phyloP scores from a whole-genome alignment of 2,797 vertebrate genomes.

The Centropyge bicolor region DNA sequence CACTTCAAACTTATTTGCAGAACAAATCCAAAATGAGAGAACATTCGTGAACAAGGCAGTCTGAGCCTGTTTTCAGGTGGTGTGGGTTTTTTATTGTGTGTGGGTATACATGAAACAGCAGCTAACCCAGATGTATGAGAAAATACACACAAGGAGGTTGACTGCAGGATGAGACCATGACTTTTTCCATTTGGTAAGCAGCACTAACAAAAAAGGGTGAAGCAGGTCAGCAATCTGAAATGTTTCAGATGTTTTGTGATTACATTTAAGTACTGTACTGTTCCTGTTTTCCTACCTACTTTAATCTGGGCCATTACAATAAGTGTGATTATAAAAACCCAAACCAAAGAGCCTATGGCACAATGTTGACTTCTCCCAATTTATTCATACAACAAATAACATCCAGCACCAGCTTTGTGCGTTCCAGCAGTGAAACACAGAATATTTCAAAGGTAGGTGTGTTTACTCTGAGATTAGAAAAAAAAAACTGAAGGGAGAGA shows the following conservation, averaged over 20 bases:
- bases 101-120: background rate
- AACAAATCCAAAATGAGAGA: background rate
- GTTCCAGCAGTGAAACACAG: slow-evolving; percentile 73
- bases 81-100: slow-evolving; percentile 8
- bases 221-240: background rate
- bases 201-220: background rate
- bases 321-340: slow-evolving; percentile 5
- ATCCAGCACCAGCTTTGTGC: slow-evolving; percentile 73
- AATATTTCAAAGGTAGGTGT: slow-evolving; percentile 30
- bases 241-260: background rate
- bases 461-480: slow-evolving; percentile 44
- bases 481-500: slow-evolving; percentile 55
- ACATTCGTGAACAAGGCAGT: background rate
- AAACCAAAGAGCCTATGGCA: slow-evolving; percentile 48
- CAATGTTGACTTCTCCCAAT: slow-evolving; percentile 60
- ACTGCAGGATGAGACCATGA: slow-evolving; percentile 7
- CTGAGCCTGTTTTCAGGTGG: slow-evolving; percentile 1
- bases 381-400: slow-evolving; percentile 74
- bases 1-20: too few relatives aligned
- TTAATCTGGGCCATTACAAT: slow-evolving; percentile 3
- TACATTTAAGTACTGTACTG: background rate
- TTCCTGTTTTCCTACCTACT: background rate
- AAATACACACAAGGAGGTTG: slow-evolving; percentile 1
- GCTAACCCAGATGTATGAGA: background rate
- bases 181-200: background rate